phyloP scores from a whole-genome alignment of 2,113 vertebrate genomes.

The Cynoglossus semilaevis region DNA sequence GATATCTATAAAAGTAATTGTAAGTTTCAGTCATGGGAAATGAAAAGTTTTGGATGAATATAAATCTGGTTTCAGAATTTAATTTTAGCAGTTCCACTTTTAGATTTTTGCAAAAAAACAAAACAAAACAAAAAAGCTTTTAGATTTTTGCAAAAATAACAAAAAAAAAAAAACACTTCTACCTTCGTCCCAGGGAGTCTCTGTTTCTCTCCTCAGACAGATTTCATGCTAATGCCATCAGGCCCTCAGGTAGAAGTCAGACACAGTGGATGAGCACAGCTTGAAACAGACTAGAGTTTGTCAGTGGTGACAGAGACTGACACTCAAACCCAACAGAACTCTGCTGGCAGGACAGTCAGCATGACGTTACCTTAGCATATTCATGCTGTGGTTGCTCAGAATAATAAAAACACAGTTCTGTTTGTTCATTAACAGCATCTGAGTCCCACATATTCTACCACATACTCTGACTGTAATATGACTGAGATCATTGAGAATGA shows the following conservation, averaged over 20 bases:
- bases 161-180: conserved; percentile 23
- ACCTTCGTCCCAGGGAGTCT: conserved; percentile 25
- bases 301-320: conserved; percentile 63
- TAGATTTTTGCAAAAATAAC: conserved; percentile 38
- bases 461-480: too few relatives aligned
- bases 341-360: conserved; percentile 52
- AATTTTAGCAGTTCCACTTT: too few relatives aligned
- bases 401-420: conserved; percentile 43
- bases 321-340: conserved; percentile 66
- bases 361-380: conserved; percentile 57
- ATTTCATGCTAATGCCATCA: conserved; percentile 51
- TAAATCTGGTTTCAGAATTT: too few relatives aligned
- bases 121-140: conserved; percentile 37
- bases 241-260: conserved; percentile 37
- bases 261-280: conserved; percentile 37
- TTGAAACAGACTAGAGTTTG: conserved; percentile 54
- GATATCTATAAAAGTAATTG: too few relatives aligned
- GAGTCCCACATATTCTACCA: conserved; percentile 12
- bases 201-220: conserved; percentile 12
- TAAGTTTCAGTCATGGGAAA: too few relatives aligned
- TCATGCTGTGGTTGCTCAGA: conserved; percentile 40
- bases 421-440: conserved; percentile 34
- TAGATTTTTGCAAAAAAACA: conserved; percentile 27
- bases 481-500: conserved; percentile 22
- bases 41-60: too few relatives aligned